phyloP scores from a whole-genome alignment of 1,140 invertebrate genomes.

The Colletes latitarsis region DNA sequence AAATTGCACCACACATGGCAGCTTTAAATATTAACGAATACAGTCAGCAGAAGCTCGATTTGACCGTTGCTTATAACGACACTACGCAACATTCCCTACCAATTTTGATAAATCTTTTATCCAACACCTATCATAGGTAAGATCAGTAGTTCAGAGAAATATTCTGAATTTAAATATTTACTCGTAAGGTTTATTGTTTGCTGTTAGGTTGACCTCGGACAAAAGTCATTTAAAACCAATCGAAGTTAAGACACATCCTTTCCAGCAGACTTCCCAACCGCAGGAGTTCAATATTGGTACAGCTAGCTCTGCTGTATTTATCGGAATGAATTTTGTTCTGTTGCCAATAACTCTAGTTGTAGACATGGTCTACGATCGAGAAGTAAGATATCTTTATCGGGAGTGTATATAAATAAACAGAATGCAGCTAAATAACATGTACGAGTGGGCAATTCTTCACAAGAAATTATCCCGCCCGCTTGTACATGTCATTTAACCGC shows the following conservation, averaged over 20 bases:
- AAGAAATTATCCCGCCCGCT: no score
- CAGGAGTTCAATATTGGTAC: constrained; percentile 87
- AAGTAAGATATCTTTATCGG: constrained; percentile 82
- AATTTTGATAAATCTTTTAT: constrained; percentile 88
- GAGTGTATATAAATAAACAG: background rate
- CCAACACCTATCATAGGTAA: constrained; percentile 87
- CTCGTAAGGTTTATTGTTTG: constrained; percentile 22
- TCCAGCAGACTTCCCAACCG: constrained; percentile 86
- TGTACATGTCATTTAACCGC: no score
- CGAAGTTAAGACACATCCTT: constrained; percentile 84
- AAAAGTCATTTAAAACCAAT: constrained; percentile 75
- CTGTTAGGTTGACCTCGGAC: constrained; percentile 65
- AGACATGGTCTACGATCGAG: constrained; percentile 92
- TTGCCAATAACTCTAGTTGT: constrained; percentile 89
- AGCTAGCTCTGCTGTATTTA: constrained; percentile 86
- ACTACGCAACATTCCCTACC: constrained; percentile 90
- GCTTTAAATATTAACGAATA: constrained; percentile 84
- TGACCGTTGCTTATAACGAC: constrained; percentile 89
- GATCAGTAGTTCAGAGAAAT: constrained; percentile 41
- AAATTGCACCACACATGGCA: constrained; percentile 84
- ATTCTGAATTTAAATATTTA: background rate
- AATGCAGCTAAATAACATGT: no score
- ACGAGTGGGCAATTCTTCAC: no score
- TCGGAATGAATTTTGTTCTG: constrained; percentile 90
- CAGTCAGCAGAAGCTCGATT: constrained; percentile 79